phyloP scores from a whole-genome alignment of 2,113 vertebrate species.

The Ceyx melanurus region DNA sequence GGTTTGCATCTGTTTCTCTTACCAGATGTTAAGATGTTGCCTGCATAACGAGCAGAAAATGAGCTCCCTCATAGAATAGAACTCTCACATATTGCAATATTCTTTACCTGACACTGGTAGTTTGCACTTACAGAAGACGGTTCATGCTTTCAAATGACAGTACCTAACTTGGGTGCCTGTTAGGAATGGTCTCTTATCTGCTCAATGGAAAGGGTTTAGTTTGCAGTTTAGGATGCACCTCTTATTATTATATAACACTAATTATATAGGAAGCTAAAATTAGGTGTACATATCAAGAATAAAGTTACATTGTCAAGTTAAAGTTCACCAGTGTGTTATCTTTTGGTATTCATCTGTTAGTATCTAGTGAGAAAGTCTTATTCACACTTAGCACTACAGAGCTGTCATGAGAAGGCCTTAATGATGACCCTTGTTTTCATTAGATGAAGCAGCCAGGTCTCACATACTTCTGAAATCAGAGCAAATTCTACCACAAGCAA shows the following conservation, averaged over 20 bases:
- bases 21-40: not conserved
- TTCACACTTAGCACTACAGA: not conserved
- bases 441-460: not conserved
- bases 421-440: not conserved
- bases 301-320: not conserved
- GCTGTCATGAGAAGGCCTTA: not conserved
- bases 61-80: not conserved
- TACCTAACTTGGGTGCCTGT: not conserved
- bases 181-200: not conserved
- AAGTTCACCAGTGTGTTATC: not conserved
- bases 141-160: not conserved
- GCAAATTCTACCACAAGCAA: not conserved
- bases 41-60: not conserved
- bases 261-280: not conserved
- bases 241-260: not conserved
- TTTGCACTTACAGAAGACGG: not conserved
- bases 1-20: not conserved
- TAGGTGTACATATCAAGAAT: not conserved
- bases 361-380: not conserved
- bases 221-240: not conserved
- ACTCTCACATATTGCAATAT: not conserved
- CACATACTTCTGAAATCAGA: not conserved
- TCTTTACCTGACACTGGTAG: not conserved
- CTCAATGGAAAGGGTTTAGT: not conserved
- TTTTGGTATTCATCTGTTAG: not conserved